Evolutionary conservation across 1,140 invertebrate species (phyloP).

Genomic region (Drosophila obscura): DNA sequence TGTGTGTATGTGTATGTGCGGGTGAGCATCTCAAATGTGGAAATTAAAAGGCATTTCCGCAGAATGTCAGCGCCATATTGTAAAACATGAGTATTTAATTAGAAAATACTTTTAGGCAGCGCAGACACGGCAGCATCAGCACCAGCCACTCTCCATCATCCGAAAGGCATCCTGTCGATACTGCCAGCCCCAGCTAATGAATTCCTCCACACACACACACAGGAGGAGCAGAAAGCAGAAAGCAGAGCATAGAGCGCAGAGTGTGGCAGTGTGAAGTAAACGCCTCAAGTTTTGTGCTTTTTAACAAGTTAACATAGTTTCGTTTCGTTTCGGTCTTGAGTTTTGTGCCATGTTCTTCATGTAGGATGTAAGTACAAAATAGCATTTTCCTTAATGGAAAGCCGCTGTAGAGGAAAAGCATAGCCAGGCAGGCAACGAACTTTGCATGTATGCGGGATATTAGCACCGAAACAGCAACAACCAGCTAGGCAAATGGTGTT

Average conservation of each 20-base stretch:
- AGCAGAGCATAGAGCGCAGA: not conserved
- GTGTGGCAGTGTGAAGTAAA: constrained; percentile 23
- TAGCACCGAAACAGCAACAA: constrained; percentile 65
- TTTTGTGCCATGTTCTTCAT: constrained; percentile 49
- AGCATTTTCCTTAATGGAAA: constrained; percentile 74
- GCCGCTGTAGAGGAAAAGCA: constrained; percentile 16
- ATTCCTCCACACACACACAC: constrained; percentile 43
- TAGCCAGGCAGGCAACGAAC: constrained; percentile 44
- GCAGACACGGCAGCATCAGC: constrained; percentile 4
- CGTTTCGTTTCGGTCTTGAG: constrained; percentile 60
- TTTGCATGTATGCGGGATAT: constrained; percentile 78
- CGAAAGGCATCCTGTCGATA: constrained; percentile 41
- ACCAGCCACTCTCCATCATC: no score
- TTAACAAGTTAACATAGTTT: constrained; percentile 78
- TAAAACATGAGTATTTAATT: constrained; percentile 83
- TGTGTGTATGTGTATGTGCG: constrained; percentile 18
- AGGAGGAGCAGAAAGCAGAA: no score
- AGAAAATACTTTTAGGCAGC: constrained; percentile 76
- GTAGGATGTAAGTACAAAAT: constrained; percentile 69
- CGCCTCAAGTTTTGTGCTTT: constrained; percentile 63
- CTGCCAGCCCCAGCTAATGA: constrained; percentile 64
- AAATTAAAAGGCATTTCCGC: constrained; percentile 83
- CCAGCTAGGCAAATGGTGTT: constrained; percentile 59
- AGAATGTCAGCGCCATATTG: constrained; percentile 83
- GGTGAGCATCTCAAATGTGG: constrained; percentile 73